Evolutionary conservation across 2,113 vertebrate species (phyloP).

Genomic region (Gopherus evgoodei): DNA sequence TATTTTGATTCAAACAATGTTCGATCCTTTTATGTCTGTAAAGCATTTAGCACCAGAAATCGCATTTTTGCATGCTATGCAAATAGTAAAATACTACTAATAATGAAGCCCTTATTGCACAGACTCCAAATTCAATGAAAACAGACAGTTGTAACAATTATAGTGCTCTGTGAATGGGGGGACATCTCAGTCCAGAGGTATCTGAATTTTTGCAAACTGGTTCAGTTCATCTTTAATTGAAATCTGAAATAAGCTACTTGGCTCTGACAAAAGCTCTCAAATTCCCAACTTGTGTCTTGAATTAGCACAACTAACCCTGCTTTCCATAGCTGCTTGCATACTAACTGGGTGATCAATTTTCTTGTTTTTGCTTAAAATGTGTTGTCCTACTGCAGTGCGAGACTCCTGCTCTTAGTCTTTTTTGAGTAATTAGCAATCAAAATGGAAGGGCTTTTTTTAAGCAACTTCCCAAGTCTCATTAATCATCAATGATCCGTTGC

Average conservation of each 20-base stretch:
- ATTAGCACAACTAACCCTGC: conserved; percentile 50
- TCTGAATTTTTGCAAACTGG: conserved; percentile 22
- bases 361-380: conserved; percentile 49
- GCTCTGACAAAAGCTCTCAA: conserved; percentile 48
- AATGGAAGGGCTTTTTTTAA: conserved; percentile 29
- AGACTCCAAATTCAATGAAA: background rate
- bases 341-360: conserved; percentile 66
- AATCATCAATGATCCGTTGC: conserved; percentile 58
- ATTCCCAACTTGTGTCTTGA: conserved; percentile 52
- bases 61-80: fast-evolving
- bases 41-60: background rate
- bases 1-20: background rate
- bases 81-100: fast-evolving
- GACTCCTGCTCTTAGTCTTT: conserved; percentile 56
- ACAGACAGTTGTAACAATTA: background rate
- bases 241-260: conserved; percentile 71
- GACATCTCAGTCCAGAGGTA: background rate
- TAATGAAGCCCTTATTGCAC: background rate
- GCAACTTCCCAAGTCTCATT: conserved; percentile 48
- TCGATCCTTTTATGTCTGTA: background rate
- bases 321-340: conserved; percentile 50
- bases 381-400: background rate
- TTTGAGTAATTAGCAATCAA: conserved; percentile 67
- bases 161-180: background rate
- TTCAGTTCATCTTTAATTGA: conserved; percentile 75